These are phyloP conservation scores for Cephalopachus bancanus DNA, from an alignment of 2,797 vertebrate species.

Conservation along the genomic window DNA sequence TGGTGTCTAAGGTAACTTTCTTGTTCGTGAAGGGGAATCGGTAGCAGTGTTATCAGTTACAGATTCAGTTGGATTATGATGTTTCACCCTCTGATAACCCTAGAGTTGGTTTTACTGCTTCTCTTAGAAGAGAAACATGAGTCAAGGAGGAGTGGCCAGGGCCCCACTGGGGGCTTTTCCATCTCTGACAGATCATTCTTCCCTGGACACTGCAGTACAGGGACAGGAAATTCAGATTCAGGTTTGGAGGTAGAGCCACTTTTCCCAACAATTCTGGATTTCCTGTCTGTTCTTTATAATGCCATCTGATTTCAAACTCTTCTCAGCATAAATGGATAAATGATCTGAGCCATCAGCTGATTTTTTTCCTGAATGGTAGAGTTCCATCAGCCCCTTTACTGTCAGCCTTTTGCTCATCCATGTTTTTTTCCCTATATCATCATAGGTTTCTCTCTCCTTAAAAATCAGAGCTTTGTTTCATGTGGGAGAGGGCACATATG, in stretches of 20 bases:
- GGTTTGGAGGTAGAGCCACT: constrained; percentile 69
- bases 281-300: constrained; percentile 75
- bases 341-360: constrained; percentile 65
- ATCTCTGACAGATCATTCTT: constrained; percentile 37
- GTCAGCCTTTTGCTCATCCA: constrained; percentile 77
- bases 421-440: constrained; percentile 84
- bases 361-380: constrained; percentile 56
- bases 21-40: constrained; percentile 61
- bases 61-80: constrained; percentile 48
- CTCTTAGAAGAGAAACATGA: constrained; percentile 33
- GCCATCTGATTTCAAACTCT: constrained; percentile 76
- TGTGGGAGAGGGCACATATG: constrained; percentile 57
- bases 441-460: constrained; percentile 81
- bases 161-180: constrained; percentile 62
- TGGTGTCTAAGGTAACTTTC: constrained; percentile 75
- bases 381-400: constrained; percentile 71
- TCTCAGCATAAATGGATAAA: constrained; percentile 42
- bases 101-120: constrained; percentile 11
- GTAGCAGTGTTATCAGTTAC: constrained; percentile 50
- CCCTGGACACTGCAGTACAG: constrained; percentile 85
- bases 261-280: constrained; percentile 76
- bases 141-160: constrained; percentile 33
- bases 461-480: constrained; percentile 39
- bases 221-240: constrained; percentile 92
- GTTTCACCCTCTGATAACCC: constrained; percentile 70